These are phyloP conservation scores for Chrysocyon brachyurus DNA, from an alignment of 2,797 vertebrate genomes.

Conservation along the genomic window DNA sequence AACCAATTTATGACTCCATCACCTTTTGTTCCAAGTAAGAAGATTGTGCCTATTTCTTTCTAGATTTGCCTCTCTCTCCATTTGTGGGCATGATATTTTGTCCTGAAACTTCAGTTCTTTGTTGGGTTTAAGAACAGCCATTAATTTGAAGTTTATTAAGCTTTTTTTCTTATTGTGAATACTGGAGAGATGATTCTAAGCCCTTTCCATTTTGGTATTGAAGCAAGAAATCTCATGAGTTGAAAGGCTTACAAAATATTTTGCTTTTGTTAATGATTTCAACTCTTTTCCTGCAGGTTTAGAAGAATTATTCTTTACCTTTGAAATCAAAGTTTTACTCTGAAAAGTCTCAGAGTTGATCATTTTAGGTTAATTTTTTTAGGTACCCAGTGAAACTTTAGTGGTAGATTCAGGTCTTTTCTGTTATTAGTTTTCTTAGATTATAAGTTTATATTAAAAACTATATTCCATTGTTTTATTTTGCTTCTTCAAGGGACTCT, in stretches of 20 bases:
- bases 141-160: background rate
- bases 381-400: background rate
- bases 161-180: background rate
- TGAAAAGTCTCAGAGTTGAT: background rate
- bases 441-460: background rate
- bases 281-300: background rate
- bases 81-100: background rate
- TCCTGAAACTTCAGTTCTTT: background rate
- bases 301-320: background rate
- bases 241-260: slow-evolving; percentile 15
- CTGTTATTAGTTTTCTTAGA: background rate
- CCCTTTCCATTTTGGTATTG: background rate
- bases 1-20: background rate
- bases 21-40: background rate
- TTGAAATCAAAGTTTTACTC: slow-evolving; percentile 16
- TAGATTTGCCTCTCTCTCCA: background rate
- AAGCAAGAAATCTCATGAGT: background rate
- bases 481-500: background rate
- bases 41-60: background rate
- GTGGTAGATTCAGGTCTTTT: background rate
- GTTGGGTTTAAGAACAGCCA: background rate
- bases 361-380: background rate
- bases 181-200: background rate
- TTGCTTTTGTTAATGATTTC: background rate
- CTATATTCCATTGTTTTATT: background rate